These are phyloP conservation scores for Bufo gargarizans DNA, from an alignment of 2,113 vertebrate genomes.

Conservation along the genomic window DNA sequence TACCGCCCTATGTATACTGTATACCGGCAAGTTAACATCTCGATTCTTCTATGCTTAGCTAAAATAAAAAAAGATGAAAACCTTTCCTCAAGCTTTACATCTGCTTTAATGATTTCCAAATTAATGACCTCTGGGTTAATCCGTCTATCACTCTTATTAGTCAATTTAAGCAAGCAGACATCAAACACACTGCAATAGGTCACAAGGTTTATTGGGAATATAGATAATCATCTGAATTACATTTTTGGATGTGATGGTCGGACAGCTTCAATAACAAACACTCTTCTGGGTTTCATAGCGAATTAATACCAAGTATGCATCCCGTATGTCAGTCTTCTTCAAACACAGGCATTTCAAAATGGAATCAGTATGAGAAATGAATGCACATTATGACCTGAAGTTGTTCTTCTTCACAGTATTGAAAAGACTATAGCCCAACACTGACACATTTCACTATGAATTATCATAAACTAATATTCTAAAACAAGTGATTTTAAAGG, in stretches of 20 bases:
- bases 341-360: not conserved
- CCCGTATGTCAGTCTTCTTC: not conserved
- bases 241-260: constrained; percentile 77
- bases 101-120: constrained; percentile 67
- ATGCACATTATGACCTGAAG: not conserved
- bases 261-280: constrained; percentile 69
- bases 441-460: not conserved
- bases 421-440: not conserved
- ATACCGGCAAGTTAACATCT: not conserved
- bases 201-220: constrained; percentile 77
- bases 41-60: not conserved
- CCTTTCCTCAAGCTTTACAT: constrained; percentile 53
- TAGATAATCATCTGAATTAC: constrained; percentile 86
- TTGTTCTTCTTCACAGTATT: not conserved
- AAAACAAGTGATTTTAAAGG: not conserved
- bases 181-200: constrained; percentile 79
- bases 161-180: constrained; percentile 79
- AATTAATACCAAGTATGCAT: constrained; percentile 65
- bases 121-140: constrained; percentile 78
- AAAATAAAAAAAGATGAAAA: constrained; percentile 6
- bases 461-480: not conserved
- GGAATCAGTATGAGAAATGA: not conserved
- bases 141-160: constrained; percentile 78
- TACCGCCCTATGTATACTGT: not conserved
- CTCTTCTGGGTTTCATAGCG: constrained; percentile 71